These are phyloP conservation scores for Nebria brevicollis DNA, from an alignment of 2,888 invertebrate species.

Conservation along the genomic window DNA sequence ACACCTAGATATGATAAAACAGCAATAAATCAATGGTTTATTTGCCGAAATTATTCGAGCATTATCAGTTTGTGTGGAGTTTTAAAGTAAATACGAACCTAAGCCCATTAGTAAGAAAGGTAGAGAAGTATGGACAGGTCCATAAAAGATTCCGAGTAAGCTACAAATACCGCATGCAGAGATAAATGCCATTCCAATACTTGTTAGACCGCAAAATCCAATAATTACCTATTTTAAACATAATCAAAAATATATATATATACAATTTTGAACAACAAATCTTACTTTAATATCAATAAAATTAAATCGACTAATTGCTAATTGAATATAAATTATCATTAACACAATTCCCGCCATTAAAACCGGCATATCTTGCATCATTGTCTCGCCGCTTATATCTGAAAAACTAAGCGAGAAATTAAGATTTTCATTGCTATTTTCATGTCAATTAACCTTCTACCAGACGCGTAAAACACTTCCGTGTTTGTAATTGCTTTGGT, in stretches of 20 bases:
- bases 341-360: constrained; percentile 73
- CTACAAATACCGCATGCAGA: constrained; percentile 79
- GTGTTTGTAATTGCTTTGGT: constrained; percentile 60
- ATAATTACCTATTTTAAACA: constrained; percentile 68
- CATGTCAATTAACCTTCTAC: constrained; percentile 65
- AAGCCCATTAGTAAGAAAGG: constrained; percentile 85
- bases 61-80: background rate
- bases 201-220: constrained; percentile 74
- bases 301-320: constrained; percentile 79
- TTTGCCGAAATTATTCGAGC: background rate
- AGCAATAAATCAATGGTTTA: background rate
- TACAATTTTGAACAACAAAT: constrained; percentile 34
- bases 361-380: constrained; percentile 79
- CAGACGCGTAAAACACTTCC: constrained; percentile 69
- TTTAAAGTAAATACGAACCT: constrained; percentile 55
- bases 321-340: constrained; percentile 79
- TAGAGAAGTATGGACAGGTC: constrained; percentile 83
- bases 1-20: constrained; percentile 65
- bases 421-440: too few species aligned
- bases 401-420: constrained; percentile 68
- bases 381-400: constrained; percentile 75
- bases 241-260: constrained; percentile 14
- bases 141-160: constrained; percentile 75
- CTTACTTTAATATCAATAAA: constrained; percentile 77
- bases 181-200: constrained; percentile 78